A percentile compares a stretch with the other conserved stretches of the same genome.
These are phyloP conservation scores for Podotricha telesiphe DNA, from an alignment of 2,888 invertebrate species.

Conservation along the genomic window DNA sequence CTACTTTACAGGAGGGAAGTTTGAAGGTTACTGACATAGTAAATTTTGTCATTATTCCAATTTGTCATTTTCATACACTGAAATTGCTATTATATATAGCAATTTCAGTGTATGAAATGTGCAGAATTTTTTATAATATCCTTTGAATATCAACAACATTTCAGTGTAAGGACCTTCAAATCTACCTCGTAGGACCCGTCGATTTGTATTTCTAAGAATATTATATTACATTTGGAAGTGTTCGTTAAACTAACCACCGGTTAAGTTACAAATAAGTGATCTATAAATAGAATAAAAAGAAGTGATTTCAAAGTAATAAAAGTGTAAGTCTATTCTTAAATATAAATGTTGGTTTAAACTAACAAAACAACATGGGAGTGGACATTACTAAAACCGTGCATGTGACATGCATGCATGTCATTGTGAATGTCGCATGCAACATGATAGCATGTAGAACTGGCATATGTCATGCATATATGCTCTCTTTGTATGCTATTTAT, in stretches of 20 bases:
- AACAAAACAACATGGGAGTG: slow-evolving; percentile 44
- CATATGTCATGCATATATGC: neutral
- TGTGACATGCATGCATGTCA: slow-evolving; percentile 29
- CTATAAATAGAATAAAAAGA: neutral
- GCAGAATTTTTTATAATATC: too few species aligned
- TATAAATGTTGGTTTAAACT: slow-evolving; percentile 18
- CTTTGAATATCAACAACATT: too few species aligned
- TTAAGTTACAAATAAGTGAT: neutral
- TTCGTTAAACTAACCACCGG: neutral
- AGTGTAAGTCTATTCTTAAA: slow-evolving; percentile 24
- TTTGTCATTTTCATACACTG: too few species aligned
- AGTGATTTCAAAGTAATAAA: slow-evolving; percentile 3
- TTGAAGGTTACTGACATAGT: too few species aligned
- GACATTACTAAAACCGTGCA: slow-evolving; percentile 34
- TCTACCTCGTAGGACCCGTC: too few species aligned
- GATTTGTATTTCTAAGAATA: too few species aligned
- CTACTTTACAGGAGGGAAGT: too few species aligned
- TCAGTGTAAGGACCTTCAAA: too few species aligned
- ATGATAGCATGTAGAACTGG: neutral
- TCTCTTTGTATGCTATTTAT: neutral
- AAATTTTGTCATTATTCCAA: too few species aligned
- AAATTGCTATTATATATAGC: too few species aligned
- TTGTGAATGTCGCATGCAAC: slow-evolving; percentile 13
- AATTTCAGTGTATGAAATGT: too few species aligned
- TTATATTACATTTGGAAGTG: neutral